Evolutionary conservation across 2,888 invertebrate genomes (phyloP), one percentile per base, ranked within the genome.

Genomic region (Zygaena filipendulae): DNA sequence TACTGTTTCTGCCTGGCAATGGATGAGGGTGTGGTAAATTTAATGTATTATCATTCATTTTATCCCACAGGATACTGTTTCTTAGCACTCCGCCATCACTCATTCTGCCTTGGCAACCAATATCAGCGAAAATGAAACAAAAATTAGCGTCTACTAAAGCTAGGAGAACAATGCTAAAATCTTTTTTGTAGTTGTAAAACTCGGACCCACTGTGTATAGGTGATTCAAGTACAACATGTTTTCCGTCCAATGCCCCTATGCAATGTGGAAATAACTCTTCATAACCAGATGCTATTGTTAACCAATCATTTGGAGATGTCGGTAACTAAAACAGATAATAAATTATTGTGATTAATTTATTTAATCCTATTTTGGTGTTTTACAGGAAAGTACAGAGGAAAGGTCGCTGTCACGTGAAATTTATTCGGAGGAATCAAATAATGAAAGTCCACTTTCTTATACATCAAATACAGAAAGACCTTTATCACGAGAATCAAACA

Each of bases 51-150:
- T 20, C 35, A 34, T 6, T 24, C 1, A 39, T 45, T 36, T 19
- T 48, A 42, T 44, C 13, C 42, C 42, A 49, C 36, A 52, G 13
- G 10, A 41, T 31, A 8, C 18, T 39, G 37, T 32, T 21, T 28
- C 28, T 23, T 11, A 29, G 29, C 10, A 29, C 23, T 13, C 33
- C 29, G 14, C 32, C 32, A 12, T 32, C 28, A 23, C 33, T 33
- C 11, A 33, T 33, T 26, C 27, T 24, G 3, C 24, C 29, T 21
- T 29, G 18, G 13, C n/a, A 11, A 4, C 29, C 29, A 5, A 23
- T 12, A 28, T 27, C 34, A 3, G 21, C 19, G 19, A 30, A 28
- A 21, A 34, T 30, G 13, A 34, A 34, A 25, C 24, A 16, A 16
- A 23, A 34, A 30, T 34, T 24, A 9, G 26, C 3, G 25, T 38